Percentiles rank a stretch among this genome's conserved stretches.
Conservation (phyloP, 2,888 invertebrate genomes). For the Rhagonycha lutea region DNA sequence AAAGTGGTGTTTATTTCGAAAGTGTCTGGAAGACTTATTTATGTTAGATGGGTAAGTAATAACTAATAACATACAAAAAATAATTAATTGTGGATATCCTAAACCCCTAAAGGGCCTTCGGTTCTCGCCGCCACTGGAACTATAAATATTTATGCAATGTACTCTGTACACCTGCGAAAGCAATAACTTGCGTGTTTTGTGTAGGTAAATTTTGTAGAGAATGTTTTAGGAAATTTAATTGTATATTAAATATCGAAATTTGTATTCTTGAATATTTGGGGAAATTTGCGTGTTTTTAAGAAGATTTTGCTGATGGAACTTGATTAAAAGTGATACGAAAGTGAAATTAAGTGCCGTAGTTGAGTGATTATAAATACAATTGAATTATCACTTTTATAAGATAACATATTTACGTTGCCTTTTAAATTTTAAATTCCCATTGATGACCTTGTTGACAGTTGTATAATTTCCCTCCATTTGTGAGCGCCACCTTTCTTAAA, state of each 20-base stretch:
- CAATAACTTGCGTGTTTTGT: background rate
- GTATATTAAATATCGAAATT: background rate
- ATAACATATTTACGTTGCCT: conserved; percentile 18
- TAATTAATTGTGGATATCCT: background rate
- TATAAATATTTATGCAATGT: background rate
- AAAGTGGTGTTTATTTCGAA: too few relatives aligned
- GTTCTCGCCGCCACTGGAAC: background rate
- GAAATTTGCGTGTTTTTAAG: background rate
- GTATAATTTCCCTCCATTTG: conserved; percentile 36
- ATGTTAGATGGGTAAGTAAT: too few relatives aligned
- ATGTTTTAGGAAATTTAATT: background rate
- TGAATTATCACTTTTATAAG: background rate
- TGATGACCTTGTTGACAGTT: conserved; percentile 24
- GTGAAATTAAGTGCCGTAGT: background rate
- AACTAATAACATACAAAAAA: too few relatives aligned
- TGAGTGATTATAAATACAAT: background rate
- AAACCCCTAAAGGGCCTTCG: background rate
- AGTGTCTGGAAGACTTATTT: too few relatives aligned
- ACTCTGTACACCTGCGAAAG: background rate
- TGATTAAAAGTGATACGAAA: background rate
- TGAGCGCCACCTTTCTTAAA: conserved; percentile 33
- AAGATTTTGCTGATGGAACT: background rate
- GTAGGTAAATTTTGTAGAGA: background rate
- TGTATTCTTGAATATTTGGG: background rate
- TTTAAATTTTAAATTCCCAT: conserved; percentile 36